phyloP scores from a whole-genome alignment of 2,888 invertebrate genomes.

The Argyresthia goedartella region DNA sequence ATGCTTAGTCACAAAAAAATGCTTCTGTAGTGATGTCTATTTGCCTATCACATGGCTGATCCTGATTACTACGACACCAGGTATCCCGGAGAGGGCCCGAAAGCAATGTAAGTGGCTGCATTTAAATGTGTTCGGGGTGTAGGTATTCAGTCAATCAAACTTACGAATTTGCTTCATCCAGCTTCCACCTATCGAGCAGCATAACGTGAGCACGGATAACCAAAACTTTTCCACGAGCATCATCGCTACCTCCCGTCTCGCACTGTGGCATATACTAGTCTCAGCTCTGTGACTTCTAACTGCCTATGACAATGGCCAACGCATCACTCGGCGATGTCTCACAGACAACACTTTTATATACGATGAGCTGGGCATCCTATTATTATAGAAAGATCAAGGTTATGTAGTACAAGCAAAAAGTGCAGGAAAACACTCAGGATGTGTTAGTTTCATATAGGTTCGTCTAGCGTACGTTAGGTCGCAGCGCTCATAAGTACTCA shows the following conservation, averaged over 20 bases:
- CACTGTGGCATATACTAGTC: background rate
- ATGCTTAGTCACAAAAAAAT: too few species aligned
- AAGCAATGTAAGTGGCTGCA: too few species aligned
- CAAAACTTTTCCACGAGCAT: background rate
- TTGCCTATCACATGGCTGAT: too few species aligned
- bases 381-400: conserved; percentile 11
- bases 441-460: too few species aligned
- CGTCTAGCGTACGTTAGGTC: too few species aligned
- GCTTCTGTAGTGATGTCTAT: too few species aligned
- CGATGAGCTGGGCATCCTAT: background rate
- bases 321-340: background rate
- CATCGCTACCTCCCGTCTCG: background rate
- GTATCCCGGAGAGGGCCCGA: too few species aligned
- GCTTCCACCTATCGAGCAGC: background rate
- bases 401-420: conserved; percentile 3
- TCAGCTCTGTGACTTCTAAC: background rate
- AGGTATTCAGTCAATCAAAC: background rate
- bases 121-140: too few species aligned
- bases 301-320: background rate
- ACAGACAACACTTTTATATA: background rate
- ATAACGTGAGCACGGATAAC: background rate
- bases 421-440: background rate
- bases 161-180: background rate
- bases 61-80: too few species aligned
- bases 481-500: too few species aligned